Conservation (phyloP, 1,140 invertebrate species). For the Stenopsyche tienmushanensis region DNA sequence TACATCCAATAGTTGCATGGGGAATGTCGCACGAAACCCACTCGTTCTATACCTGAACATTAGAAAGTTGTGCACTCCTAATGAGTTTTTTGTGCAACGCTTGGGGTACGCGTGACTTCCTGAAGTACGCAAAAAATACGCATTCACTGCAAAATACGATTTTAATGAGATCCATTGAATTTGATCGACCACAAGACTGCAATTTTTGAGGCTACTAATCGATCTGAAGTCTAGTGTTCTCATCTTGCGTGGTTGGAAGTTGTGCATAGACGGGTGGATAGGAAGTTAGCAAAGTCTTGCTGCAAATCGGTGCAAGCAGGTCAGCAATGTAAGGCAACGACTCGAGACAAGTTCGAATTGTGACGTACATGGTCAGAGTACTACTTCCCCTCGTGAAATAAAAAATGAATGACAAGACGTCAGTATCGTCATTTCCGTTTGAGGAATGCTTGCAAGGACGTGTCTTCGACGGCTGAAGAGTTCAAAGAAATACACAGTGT, state of each 20-base stretch:
- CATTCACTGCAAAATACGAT: no score
- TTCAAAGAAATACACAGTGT: no score
- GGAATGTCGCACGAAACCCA: not conserved
- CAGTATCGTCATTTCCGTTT: constrained; percentile 13
- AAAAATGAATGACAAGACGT: not conserved
- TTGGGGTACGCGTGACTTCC: not conserved
- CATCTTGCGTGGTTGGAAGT: no score
- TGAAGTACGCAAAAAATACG: no score
- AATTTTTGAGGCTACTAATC: no score
- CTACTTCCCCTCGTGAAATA: constrained; percentile 3
- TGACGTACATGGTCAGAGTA: constrained; percentile 20
- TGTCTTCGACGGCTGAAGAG: no score
- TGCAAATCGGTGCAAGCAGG: constrained; percentile 21
- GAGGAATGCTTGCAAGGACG: not conserved
- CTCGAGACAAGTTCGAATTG: not conserved
- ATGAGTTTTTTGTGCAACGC: not conserved
- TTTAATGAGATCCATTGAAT: no score
- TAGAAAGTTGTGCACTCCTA: not conserved
- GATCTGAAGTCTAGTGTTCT: no score
- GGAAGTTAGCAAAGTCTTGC: constrained; percentile 1
- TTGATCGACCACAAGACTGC: no score
- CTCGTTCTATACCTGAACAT: not conserved
- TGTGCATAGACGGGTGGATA: constrained; percentile 2
- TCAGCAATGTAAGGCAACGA: constrained; percentile 23
- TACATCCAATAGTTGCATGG: not conserved